Evolutionary conservation across 30 jellyfish, hydroid and myxozoan genomes (phyloP), one percentile per base, ranked within the genome.

Genomic region (Aurelia coerulea): DNA sequence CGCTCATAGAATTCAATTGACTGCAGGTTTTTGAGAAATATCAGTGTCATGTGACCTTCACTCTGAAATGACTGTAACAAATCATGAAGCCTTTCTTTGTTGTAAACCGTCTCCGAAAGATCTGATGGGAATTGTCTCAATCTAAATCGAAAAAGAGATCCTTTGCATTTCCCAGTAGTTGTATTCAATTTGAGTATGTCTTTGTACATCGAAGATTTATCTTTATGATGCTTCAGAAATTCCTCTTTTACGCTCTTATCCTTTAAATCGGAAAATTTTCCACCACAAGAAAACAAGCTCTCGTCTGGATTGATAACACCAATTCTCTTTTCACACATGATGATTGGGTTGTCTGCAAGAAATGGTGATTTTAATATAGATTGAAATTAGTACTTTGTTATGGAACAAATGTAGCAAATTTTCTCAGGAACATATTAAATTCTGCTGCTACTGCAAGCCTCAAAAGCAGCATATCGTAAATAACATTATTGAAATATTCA

Each of bases 41-140:
- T n/a, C 65, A 91, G 63, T n/a, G 90, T 65, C 59, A 84, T 42
- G 46, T 84, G 82, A 35, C 96, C 97, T 59, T 91, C 96, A 29
- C 72, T 39, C 23, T 68, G 60, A 73, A 91, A 84, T 29, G 92
- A 46, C 16, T 84, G 32, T 19, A 91, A 78, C 51, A 91, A 79
- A 14, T 68, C 52, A 10, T 68, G 41, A 18, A 91, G 15, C 70
- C 84, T 72, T n/a, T 51, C 54, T 59, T 69, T 68, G 34, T 41
- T 66, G 65, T 91, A 91, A 4, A 66, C 58, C 37, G 83, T 69
- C 37, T 62, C 79, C 31, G 97, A 91, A 18, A 91, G 52, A 14
- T 91, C 75, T 51, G 97, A 91, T 32, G 83, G 78, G 14, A 19
- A 29, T 58, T 84, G 83, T 64, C 97, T 82, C 52, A 91, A 60